Evolutionary conservation across 2,888 invertebrate species (phyloP), one percentile per base, ranked within the genome.

Genomic region (Acanthopleura granulata): DNA sequence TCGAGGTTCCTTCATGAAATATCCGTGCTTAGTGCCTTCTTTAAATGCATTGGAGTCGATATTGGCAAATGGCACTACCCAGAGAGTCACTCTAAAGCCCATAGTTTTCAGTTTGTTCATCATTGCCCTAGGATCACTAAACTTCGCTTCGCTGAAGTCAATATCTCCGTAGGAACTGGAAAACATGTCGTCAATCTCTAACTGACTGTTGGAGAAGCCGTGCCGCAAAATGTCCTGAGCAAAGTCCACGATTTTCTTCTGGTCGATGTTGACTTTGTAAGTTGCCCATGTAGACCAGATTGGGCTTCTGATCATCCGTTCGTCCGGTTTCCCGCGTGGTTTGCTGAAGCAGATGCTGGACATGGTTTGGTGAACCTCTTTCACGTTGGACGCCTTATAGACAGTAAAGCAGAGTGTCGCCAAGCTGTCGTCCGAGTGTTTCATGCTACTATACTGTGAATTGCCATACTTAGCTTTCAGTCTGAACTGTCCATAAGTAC

Each of bases 261-360:
- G 94, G 79, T 93, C 93, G 0, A 97, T 93, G 79, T 93, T 92
- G 0, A 92, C 91, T 81, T 93, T 93, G 87, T 94, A 95, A 77
- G 93, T 92, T 0, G 95, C 95, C 95, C 96, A 96, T 0, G 96
- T 96, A 0, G 96, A 96, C 96, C 96, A 97, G 76, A 97, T 93
- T 0, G 97, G 97, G 88, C 95, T 92, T 73, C 92, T 91, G 30
- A 97, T 93, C 93, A 96, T 94, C 73, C 93, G 91, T 75, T 92
- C 91, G 83, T 94, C 93, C 0, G 95, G 95, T 72, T 93, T 88
- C 40, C 92, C 93, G 25, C 76, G 89, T 0, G 95, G 94, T 83
- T 93, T 93, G 0, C 93, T 93, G 62, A 95, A 91, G 83, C 93
- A 93, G 3, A 91, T 93, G 51, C 92, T 91, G 0, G 94, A 91